Conservation (phyloP, 2,888 invertebrate genomes). For the Arrhopalites spinosus region DNA sequence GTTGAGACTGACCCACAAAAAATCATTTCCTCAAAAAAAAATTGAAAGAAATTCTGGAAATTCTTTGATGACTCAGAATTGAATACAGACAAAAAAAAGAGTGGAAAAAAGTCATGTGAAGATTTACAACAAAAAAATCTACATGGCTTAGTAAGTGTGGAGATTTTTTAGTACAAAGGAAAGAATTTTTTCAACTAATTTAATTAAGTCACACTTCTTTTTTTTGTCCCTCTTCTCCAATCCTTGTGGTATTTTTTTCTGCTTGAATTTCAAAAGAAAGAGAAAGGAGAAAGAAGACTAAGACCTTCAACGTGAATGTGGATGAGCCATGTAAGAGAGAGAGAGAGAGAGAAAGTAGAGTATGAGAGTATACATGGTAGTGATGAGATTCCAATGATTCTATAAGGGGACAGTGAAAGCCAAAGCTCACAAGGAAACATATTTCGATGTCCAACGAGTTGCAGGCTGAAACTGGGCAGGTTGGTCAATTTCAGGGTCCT, state of each 20-base stretch:
- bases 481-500: no score
- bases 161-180: no score
- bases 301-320: background rate
- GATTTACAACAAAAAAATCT: no score
- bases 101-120: no score
- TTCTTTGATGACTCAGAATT: background rate
- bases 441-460: no score
- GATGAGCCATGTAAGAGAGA: background rate
- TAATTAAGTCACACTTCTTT: constrained; percentile 1
- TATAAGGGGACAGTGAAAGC: background rate
- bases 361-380: background rate
- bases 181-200: background rate
- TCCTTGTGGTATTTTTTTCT: no score
- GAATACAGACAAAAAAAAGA: background rate
- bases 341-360: background rate
- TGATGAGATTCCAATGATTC: background rate
- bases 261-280: no score
- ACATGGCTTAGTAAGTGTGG: no score
- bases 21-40: background rate
- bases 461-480: no score
- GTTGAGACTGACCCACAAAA: background rate
- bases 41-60: no score
- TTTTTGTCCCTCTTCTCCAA: no score
- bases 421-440: background rate
- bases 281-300: background rate